Evolutionary conservation across 2,797 vertebrate genomes (phyloP).

Genomic region (Ibycter americanus): DNA sequence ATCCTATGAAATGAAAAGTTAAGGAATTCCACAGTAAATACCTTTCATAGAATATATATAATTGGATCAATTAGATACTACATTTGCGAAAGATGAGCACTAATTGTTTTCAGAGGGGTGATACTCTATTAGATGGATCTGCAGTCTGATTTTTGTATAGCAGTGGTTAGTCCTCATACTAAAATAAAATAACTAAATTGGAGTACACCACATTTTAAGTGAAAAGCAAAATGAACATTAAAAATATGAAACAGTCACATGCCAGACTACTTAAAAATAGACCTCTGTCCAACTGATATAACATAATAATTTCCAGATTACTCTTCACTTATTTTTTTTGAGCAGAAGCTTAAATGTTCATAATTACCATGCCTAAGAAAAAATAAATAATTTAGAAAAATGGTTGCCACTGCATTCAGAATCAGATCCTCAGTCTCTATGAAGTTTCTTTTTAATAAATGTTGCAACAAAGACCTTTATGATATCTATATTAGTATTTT

Average conservation of each 20-base stretch:
- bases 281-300: background rate
- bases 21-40: background rate
- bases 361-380: background rate
- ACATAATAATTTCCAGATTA: background rate
- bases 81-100: background rate
- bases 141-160: background rate
- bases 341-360: background rate
- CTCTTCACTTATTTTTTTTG: rapidly evolving
- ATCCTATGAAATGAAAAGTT: background rate
- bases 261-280: background rate
- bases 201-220: background rate
- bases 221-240: background rate
- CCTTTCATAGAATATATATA: background rate
- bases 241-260: background rate
- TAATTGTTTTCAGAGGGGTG: background rate
- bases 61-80: background rate
- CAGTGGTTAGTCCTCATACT: background rate
- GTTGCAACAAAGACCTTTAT: background rate
- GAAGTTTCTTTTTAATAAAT: background rate
- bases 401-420: background rate
- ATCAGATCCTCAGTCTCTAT: background rate
- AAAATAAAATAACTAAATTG: background rate
- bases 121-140: background rate
- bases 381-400: background rate
- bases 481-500: background rate